phyloP scores from a whole-genome alignment of 2,113 vertebrate genomes.

The Scopus umbretta region DNA sequence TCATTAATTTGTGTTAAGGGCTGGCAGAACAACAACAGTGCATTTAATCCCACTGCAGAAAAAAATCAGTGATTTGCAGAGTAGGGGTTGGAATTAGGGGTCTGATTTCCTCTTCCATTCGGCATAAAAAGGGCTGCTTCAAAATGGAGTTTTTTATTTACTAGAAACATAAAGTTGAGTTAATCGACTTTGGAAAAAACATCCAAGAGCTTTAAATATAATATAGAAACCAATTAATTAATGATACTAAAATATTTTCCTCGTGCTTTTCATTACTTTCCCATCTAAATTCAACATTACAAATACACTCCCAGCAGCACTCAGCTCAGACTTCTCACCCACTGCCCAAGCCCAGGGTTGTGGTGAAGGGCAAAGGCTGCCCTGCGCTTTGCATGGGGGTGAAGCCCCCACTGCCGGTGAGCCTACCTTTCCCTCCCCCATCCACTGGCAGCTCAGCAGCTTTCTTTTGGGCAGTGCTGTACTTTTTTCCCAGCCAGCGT shows the following conservation, averaged over 20 bases:
- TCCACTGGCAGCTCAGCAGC: not conserved
- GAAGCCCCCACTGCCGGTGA: rapidly evolving
- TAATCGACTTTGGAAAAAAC: not conserved
- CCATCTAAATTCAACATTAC: not conserved
- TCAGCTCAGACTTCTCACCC: not conserved
- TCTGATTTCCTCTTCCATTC: constrained; percentile 3
- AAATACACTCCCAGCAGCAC: not conserved
- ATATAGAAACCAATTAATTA: constrained; percentile 30
- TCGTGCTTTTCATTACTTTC: not conserved
- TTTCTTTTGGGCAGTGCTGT: not conserved
- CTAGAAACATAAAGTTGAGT: not conserved
- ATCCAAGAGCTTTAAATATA: not conserved
- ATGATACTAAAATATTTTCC: constrained; percentile 4
- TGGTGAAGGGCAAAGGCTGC: not conserved
- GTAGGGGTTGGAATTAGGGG: not conserved
- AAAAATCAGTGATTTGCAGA: constrained; percentile 6
- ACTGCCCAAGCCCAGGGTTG: rapidly evolving
- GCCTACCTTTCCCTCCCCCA: not conserved
- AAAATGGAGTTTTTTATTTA: constrained; percentile 29
- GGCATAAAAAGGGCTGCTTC: not conserved
- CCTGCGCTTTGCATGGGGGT: not conserved
- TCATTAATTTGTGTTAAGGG: constrained; percentile 68
- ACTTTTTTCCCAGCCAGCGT: not conserved
- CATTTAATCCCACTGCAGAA: constrained; percentile 45
- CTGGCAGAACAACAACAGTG: constrained; percentile 51